Percentiles rank a stretch among this genome's conserved stretches.
phyloP scores from a whole-genome alignment of 2,797 vertebrate species.

The Austrolebias charrua region DNA sequence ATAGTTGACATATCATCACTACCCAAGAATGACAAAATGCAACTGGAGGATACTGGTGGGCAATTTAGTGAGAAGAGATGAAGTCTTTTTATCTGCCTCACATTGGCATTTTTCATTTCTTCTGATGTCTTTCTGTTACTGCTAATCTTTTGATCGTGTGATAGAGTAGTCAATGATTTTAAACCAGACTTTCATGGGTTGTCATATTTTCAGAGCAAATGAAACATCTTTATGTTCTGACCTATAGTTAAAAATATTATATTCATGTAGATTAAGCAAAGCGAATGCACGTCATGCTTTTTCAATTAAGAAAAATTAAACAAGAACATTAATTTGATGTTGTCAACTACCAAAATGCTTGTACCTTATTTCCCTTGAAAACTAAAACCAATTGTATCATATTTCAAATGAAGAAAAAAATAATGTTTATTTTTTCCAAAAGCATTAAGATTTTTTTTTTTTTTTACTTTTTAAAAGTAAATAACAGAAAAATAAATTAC shows the following conservation, averaged over 20 bases:
- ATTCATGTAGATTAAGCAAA: neutral
- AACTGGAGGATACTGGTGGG: conserved; percentile 19
- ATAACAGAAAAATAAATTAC: neutral
- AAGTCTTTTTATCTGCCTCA: conserved; percentile 16
- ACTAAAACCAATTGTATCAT: neutral
- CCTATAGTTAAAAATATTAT: neutral
- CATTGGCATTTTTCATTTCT: conserved; percentile 1
- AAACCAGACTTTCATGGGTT: neutral
- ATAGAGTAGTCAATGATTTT: conserved; percentile 1
- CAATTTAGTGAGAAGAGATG: conserved; percentile 5
- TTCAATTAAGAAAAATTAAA: neutral
- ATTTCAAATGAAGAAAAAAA: neutral
- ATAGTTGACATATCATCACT: conserved; percentile 47
- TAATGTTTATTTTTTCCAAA: neutral
- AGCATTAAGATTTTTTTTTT: neutral
- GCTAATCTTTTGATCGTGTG: neutral
- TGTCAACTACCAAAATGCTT: neutral
- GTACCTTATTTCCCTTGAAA: neutral
- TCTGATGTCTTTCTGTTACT: neutral
- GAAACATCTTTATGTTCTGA: neutral
- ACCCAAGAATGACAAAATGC: conserved; percentile 33
- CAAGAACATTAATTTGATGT: neutral
- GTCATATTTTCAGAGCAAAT: neutral
- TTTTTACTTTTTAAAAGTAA: neutral
- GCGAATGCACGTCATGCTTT: neutral